phyloP scores from a whole-genome alignment of 2,113 vertebrate species.

The Laterallus jamaicensis region DNA sequence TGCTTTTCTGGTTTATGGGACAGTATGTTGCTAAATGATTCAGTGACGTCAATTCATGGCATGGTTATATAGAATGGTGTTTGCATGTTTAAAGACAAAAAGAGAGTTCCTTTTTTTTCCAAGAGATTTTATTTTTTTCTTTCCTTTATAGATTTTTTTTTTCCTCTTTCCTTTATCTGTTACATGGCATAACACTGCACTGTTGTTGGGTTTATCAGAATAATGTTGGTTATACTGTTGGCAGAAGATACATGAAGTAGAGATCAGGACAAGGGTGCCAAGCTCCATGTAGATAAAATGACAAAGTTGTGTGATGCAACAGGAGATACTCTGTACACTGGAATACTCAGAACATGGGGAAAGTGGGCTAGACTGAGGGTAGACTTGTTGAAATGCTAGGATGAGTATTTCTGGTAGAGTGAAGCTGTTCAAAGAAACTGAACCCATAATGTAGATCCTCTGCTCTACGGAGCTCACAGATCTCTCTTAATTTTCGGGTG shows the following conservation, averaged over 20 bases:
- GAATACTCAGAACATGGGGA: neutral
- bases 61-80: neutral
- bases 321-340: neutral
- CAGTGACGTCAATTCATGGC: accelerated
- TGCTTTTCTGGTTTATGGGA: neutral
- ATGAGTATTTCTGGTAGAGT: neutral
- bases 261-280: neutral
- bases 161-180: neutral
- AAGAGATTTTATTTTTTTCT: no score
- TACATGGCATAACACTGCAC: neutral
- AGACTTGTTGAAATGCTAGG: neutral
- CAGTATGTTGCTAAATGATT: neutral
- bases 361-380: neutral
- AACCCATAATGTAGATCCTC: neutral
- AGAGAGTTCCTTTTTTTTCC: accelerated
- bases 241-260: accelerated
- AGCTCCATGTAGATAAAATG: neutral
- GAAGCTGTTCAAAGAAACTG: neutral
- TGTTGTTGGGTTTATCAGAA: neutral
- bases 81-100: neutral
- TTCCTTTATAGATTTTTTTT: neutral
- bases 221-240: neutral
- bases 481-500: neutral
- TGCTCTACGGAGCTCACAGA: neutral
- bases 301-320: neutral